Conservation (phyloP, 1,140 invertebrate species). For the Sinella curviseta region DNA sequence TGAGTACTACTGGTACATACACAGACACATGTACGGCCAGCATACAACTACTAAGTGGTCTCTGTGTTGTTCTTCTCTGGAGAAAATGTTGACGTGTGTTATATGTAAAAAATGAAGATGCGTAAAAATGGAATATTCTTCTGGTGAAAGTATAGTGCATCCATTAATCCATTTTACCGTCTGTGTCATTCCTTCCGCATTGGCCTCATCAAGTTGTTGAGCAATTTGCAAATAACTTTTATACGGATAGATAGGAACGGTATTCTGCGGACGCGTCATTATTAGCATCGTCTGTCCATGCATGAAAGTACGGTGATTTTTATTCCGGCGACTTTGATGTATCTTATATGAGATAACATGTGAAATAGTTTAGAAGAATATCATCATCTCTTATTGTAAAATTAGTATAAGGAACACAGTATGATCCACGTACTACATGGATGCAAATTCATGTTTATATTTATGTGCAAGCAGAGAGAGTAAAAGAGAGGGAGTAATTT, state of each 20-base stretch:
- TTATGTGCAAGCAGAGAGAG: background rate
- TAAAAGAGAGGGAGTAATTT: background rate
- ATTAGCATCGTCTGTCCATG: background rate
- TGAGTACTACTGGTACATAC: no score
- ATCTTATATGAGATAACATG: background rate
- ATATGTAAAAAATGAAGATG: no score
- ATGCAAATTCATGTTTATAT: background rate
- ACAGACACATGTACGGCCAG: no score
- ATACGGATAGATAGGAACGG: background rate
- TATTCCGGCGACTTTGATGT: background rate
- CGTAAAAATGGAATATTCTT: no score
- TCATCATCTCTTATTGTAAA: background rate
- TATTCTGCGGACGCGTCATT: background rate
- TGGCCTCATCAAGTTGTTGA: background rate
- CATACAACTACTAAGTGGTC: no score
- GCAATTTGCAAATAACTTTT: background rate
- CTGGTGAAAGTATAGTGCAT: no score
- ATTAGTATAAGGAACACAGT: background rate
- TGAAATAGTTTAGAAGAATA: background rate
- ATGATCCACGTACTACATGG: background rate
- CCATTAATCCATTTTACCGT: no score
- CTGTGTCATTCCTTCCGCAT: background rate
- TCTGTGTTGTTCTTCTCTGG: no score
- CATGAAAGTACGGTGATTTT: background rate
- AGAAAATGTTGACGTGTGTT: no score